phyloP scores from a whole-genome alignment of 2,113 vertebrate genomes.

The Coregonus clupeaformis region DNA sequence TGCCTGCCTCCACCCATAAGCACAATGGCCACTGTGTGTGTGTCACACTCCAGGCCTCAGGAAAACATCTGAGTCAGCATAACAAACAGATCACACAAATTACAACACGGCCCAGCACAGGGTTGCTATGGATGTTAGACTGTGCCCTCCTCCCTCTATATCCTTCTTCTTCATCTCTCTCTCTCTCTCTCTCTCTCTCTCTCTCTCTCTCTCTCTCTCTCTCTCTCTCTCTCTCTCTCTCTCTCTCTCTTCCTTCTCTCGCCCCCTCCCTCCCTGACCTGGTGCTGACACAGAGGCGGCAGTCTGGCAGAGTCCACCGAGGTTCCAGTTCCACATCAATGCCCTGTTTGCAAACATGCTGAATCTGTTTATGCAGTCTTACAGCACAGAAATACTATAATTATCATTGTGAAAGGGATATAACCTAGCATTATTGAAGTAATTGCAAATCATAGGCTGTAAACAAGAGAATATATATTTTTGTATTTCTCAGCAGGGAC shows the following conservation, averaged over 20 bases:
- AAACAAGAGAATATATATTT: background rate
- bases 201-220: too few species aligned
- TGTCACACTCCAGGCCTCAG: slow-evolving; percentile 39
- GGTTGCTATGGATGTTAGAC: too few species aligned
- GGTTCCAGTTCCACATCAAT: too few species aligned
- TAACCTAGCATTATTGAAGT: slow-evolving; percentile 33
- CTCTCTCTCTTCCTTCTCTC: background rate
- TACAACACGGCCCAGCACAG: background rate
- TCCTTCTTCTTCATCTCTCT: too few species aligned
- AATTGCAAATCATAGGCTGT: slow-evolving; percentile 31
- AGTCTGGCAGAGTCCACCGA: too few species aligned
- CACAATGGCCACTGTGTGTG: slow-evolving; percentile 50
- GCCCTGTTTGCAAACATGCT: too few species aligned
- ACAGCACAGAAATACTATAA: slow-evolving; percentile 10
- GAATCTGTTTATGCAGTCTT: too few species aligned
- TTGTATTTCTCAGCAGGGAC: background rate
- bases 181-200: too few species aligned
- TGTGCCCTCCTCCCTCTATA: too few species aligned
- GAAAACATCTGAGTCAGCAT: slow-evolving; percentile 45
- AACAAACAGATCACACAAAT: too few species aligned
- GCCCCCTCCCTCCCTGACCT: slow-evolving; percentile 1
- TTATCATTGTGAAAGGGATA: slow-evolving; percentile 34
- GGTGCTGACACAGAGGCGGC: slow-evolving; percentile 2
- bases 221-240: too few species aligned
- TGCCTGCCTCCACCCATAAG: slow-evolving; percentile 25